Conservation (phyloP, 2,797 vertebrate species). For the Oreortyx pictus region DNA sequence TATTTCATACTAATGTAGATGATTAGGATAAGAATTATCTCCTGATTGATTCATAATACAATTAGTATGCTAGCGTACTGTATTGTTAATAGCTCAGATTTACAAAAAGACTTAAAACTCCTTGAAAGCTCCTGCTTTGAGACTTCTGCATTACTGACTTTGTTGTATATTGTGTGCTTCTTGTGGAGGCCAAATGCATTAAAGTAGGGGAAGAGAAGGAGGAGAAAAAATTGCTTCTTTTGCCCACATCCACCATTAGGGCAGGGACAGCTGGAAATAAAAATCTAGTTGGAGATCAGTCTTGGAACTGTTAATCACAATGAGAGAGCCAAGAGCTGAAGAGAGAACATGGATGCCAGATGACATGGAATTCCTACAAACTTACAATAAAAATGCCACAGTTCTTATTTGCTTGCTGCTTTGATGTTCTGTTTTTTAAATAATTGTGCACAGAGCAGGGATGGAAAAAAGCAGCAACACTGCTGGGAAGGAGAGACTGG, state of each 20-base stretch:
- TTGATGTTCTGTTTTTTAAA: not conserved
- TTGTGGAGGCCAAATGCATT: not conserved
- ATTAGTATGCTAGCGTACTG: not conserved
- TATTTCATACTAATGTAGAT: not conserved
- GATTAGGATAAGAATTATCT: not conserved
- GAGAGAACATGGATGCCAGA: not conserved
- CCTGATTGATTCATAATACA: not conserved
- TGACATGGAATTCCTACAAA: accelerated
- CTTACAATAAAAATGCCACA: not conserved
- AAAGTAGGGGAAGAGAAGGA: not conserved
- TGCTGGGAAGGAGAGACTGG: not conserved
- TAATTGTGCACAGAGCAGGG: not conserved
- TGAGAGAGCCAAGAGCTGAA: not conserved
- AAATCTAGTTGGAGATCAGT: not conserved
- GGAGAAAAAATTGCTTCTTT: not conserved
- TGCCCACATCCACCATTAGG: not conserved
- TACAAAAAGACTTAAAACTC: not conserved
- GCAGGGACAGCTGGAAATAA: not conserved
- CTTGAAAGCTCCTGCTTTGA: not conserved
- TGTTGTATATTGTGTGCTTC: not conserved
- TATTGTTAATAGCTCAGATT: not conserved
- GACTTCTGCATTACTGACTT: not conserved
- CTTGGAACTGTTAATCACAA: not conserved
- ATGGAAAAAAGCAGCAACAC: not conserved
- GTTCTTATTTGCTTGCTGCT: not conserved